Evolutionary conservation across 2,888 invertebrate species (phyloP).

Genomic region (Tetramorium bicarinatum): DNA sequence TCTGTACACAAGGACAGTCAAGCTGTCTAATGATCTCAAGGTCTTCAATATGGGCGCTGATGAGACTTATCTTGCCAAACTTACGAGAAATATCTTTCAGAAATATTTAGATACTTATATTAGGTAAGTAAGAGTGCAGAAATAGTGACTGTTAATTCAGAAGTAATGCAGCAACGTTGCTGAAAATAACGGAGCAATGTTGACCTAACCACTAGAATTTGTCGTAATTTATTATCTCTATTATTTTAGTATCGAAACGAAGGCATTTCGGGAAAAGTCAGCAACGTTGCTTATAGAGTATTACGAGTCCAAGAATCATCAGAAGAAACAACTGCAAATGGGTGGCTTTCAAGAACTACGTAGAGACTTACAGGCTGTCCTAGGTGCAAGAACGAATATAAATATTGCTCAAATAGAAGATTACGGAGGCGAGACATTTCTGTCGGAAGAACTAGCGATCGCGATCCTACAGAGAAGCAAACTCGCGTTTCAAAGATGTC

Average conservation of each 20-base stretch:
- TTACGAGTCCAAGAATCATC: conserved; percentile 97
- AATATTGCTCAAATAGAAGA: conserved; percentile 98
- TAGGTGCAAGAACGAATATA: conserved; percentile 96
- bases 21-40: conserved; percentile 91
- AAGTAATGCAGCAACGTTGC: too few species aligned
- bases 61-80: conserved; percentile 91
- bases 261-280: conserved; percentile 93
- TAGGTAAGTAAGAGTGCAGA: conserved; percentile 85
- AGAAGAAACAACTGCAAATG: conserved; percentile 96
- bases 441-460: conserved; percentile 97
- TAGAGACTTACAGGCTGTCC: conserved; percentile 96
- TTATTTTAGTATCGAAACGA: conserved; percentile 89
- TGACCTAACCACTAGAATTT: not conserved
- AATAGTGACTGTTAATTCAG: not conserved
- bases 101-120: conserved; percentile 93
- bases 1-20: conserved; percentile 94
- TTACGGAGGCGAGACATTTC: conserved; percentile 98
- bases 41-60: conserved; percentile 93
- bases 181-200: not conserved
- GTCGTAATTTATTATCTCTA: not conserved
- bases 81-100: conserved; percentile 93
- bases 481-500: conserved; percentile 95
- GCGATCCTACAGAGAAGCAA: conserved; percentile 96
- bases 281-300: conserved; percentile 92
- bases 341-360: conserved; percentile 97